These are phyloP conservation scores for Sternotherus odoratus DNA, from an alignment of 2,797 vertebrate genomes.

Conservation along the genomic window DNA sequence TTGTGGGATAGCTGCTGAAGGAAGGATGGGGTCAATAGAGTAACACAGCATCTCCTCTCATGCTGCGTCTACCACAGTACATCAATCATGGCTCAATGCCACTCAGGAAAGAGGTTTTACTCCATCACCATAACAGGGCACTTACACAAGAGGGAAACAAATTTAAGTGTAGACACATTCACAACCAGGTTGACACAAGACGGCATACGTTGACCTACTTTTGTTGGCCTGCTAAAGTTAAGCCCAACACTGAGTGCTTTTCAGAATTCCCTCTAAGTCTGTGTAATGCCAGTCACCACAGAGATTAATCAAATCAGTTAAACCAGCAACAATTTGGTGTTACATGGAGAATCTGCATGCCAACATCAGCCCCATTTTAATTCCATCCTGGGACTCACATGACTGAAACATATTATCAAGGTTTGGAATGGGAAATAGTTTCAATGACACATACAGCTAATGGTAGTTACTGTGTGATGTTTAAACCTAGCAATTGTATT, in stretches of 20 bases:
- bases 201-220: neutral
- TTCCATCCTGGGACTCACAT: neutral
- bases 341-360: neutral
- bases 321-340: neutral
- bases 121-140: neutral
- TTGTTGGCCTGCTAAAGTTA: neutral
- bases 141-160: neutral
- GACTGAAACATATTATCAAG: conserved; percentile 8
- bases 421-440: neutral
- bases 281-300: neutral
- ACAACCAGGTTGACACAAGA: neutral
- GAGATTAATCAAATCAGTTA: neutral
- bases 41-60: neutral
- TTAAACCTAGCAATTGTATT: conserved; percentile 60
- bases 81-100: neutral
- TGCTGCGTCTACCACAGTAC: neutral
- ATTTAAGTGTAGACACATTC: neutral
- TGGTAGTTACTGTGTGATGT: conserved; percentile 28
- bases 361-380: neutral
- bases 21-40: neutral
- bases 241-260: neutral
- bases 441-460: conserved; percentile 12
- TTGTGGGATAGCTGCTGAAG: neutral
- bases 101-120: neutral
- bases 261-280: neutral